A percentile compares a stretch with the other conserved stretches of the same genome.
Evolutionary conservation across 1,140 invertebrate species (phyloP).

Genomic region (Lepidostoma basale): DNA sequence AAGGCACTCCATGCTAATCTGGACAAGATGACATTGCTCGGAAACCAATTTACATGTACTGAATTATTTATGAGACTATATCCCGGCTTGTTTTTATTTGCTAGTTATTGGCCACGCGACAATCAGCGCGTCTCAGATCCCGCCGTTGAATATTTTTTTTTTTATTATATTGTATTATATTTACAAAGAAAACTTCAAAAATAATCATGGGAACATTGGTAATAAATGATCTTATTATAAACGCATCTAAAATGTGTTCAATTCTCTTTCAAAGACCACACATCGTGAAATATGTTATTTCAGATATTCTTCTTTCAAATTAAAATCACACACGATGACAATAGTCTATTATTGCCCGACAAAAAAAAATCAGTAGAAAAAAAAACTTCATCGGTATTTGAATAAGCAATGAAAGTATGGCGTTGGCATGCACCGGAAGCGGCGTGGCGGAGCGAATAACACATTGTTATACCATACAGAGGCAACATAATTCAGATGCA

Average conservation of each 20-base stretch:
- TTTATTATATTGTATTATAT: too few relatives aligned
- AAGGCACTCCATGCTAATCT: constrained; percentile 11
- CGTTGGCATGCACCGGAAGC: constrained; percentile 15
- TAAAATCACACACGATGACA: too few relatives aligned
- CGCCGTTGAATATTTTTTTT: too few relatives aligned
- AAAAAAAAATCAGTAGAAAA: neutral
- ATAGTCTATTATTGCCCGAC: neutral
- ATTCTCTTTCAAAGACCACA: too few relatives aligned
- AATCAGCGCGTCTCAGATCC: too few relatives aligned
- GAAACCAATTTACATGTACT: constrained; percentile 4
- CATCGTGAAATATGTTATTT: too few relatives aligned
- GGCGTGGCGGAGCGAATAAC: constrained; percentile 13
- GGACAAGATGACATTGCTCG: constrained; percentile 16
- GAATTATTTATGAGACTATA: constrained; percentile 15
- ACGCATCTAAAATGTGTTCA: too few relatives aligned
- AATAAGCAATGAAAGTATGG: constrained; percentile 21
- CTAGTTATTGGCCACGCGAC: constrained; percentile 9
- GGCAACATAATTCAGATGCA: constrained; percentile 9
- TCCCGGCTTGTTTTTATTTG: constrained; percentile 7
- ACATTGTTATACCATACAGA: constrained; percentile 21
- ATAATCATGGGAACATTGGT: too few relatives aligned
- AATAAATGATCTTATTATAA: too few relatives aligned
- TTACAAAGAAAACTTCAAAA: too few relatives aligned
- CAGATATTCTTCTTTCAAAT: too few relatives aligned
- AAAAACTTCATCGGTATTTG: neutral